These are phyloP conservation scores for Agrotis segetum DNA, from an alignment of 2,888 invertebrate species.

Conservation along the genomic window DNA sequence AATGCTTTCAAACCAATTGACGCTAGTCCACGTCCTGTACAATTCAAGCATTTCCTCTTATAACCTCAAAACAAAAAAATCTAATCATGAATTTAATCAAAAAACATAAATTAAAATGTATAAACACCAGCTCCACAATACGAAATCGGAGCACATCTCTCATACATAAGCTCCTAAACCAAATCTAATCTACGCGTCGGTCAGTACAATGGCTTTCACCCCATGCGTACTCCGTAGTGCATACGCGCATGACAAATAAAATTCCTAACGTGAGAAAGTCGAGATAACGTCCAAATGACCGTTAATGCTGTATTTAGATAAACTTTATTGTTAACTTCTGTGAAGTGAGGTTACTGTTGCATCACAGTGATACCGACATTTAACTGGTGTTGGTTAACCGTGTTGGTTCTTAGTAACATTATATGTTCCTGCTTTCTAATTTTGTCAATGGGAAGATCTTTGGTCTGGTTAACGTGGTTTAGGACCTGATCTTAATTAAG, in stretches of 20 bases:
- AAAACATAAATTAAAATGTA: slow-evolving; percentile 10
- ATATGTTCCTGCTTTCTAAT: slow-evolving; percentile 53
- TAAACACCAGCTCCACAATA: slow-evolving; percentile 14
- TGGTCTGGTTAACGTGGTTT: background rate
- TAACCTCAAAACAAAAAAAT: background rate
- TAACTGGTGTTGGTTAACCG: slow-evolving; percentile 47
- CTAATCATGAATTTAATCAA: background rate
- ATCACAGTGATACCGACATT: slow-evolving; percentile 46
- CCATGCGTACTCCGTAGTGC: slow-evolving; percentile 56
- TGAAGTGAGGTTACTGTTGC: slow-evolving; percentile 65
- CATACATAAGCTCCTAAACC: slow-evolving; percentile 41
- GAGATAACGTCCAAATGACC: slow-evolving; percentile 78
- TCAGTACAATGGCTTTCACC: slow-evolving; percentile 78
- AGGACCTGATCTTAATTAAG: background rate
- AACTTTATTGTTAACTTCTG: slow-evolving; percentile 75
- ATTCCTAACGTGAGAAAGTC: slow-evolving; percentile 83
- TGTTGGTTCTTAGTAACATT: slow-evolving; percentile 39
- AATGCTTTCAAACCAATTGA: no score
- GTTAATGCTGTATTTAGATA: slow-evolving; percentile 77
- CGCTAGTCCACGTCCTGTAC: no score
- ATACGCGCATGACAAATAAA: slow-evolving; percentile 78
- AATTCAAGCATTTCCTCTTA: background rate
- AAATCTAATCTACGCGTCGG: slow-evolving; percentile 67
- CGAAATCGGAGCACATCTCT: slow-evolving; percentile 52
- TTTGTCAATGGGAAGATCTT: slow-evolving; percentile 25